Evolutionary conservation across 2,888 invertebrate species (phyloP), one percentile per base, ranked within the genome.

Genomic region (Cantharis nigra): DNA sequence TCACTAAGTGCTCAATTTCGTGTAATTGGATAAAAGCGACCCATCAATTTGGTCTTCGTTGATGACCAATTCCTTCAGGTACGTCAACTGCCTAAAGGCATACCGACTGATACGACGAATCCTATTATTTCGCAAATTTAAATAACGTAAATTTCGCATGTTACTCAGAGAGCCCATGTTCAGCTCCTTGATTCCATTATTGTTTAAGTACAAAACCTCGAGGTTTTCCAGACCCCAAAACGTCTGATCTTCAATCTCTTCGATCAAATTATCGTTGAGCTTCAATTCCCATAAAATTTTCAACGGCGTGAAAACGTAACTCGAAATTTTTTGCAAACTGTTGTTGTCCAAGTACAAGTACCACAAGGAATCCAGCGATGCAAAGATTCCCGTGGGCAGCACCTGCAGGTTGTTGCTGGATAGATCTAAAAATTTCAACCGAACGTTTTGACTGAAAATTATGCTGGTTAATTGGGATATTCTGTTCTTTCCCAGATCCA

Each of bases 381-480:
- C 70, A 9, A 78, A 78, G 13, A 75, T 26, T 18, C 78, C 78
- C 0, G 72, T 62, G 16, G 78, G 14, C 20, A 78, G 67, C 7
- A 14, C 20, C 3, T 49, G 63, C 3, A 78, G 13, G 13, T 70
- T 64, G 14, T 78, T 78, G 18, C 30, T 4, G 3, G 75, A 72
- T 3, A 78, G 30, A 63, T 78, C 64, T 13, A 78, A 63, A 30
- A 10, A 64, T 16, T 75, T 75, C 13, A 78, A 33, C 3, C 65
- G 72, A 5, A 11, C 9, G 63, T 78, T 78, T 65, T 70, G 78
- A 65, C 75, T 75, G 13, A 78, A 75, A 18, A 26, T 14, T 16
- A 75, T 49, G 13, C 63, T 30, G 18, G 70, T 13, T 3, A 75
- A 63, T 16, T 64, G 9, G 9, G 26, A 9, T 0, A 78, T 13